Percentiles rank a stretch among this genome's conserved stretches.
Evolutionary conservation across 92 coral and sea anemone species (phyloP).

Genomic region (Muricea muricata): DNA sequence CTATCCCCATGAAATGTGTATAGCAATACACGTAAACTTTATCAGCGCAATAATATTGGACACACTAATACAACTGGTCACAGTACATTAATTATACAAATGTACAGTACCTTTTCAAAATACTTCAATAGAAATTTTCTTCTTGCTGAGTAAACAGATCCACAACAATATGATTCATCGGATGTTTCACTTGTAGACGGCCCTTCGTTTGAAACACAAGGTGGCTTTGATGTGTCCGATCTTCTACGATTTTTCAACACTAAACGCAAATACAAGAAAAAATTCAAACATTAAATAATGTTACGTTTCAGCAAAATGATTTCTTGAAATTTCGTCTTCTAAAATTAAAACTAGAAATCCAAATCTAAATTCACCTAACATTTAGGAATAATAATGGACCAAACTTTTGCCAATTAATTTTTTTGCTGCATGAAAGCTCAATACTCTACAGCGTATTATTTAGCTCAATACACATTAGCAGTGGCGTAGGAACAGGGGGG

Average conservation of each 20-base stretch:
- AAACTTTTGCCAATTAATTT: no score
- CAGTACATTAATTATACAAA: no score
- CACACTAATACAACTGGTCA: no score
- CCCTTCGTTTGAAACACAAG: constrained; percentile 6
- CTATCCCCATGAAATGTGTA: no score
- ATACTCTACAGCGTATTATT: no score
- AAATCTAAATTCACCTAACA: not conserved
- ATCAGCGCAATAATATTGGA: no score
- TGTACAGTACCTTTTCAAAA: constrained; percentile 43
- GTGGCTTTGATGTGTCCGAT: not conserved
- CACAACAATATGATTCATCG: constrained; percentile 21
- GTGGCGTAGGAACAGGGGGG: no score
- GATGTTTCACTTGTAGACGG: constrained; percentile 1
- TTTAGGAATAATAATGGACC: no score
- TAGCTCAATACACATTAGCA: no score
- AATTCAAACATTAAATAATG: not conserved
- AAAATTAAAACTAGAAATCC: not conserved
- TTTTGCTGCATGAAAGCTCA: no score
- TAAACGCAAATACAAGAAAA: not conserved
- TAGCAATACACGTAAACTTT: no score
- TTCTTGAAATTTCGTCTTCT: no score
- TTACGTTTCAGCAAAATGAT: not conserved
- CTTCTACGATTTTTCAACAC: constrained; percentile 32
- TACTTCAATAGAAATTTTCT: constrained; percentile 19
- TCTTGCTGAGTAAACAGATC: constrained; percentile 37